phyloP scores from a whole-genome alignment of 2,113 vertebrate species.

The Cyanoderma ruficeps region DNA sequence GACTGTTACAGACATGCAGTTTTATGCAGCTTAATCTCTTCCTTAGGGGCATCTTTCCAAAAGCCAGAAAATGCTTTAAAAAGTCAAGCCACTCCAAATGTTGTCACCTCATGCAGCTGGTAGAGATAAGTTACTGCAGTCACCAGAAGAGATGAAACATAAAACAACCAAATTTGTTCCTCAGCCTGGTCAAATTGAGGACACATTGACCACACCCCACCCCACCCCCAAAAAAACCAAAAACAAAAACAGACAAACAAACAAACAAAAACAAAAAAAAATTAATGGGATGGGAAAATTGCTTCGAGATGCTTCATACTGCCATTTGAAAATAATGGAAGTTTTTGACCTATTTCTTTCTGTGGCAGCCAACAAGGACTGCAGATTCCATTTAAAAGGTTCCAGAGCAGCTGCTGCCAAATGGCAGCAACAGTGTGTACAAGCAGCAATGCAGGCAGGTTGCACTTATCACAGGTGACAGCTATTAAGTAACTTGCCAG shows the following conservation, averaged over 20 bases:
- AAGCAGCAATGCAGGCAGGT: neutral
- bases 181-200: neutral
- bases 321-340: neutral
- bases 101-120: neutral
- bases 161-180: neutral
- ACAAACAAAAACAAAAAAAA: neutral
- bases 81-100: neutral
- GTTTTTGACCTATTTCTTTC: neutral
- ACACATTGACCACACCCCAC: neutral
- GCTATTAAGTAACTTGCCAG: constrained; percentile 6
- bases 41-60: neutral
- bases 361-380: neutral
- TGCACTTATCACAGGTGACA: neutral
- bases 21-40: neutral
- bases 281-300: neutral
- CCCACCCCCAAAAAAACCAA: neutral
- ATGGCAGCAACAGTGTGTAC: neutral
- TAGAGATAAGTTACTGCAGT: neutral
- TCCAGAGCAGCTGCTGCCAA: neutral
- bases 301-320: neutral
- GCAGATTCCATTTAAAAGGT: neutral
- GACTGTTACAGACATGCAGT: neutral
- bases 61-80: neutral
- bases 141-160: neutral
- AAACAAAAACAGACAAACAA: neutral